Conservation (phyloP, 2,888 invertebrate species). For the Boloria euphrosyne region DNA sequence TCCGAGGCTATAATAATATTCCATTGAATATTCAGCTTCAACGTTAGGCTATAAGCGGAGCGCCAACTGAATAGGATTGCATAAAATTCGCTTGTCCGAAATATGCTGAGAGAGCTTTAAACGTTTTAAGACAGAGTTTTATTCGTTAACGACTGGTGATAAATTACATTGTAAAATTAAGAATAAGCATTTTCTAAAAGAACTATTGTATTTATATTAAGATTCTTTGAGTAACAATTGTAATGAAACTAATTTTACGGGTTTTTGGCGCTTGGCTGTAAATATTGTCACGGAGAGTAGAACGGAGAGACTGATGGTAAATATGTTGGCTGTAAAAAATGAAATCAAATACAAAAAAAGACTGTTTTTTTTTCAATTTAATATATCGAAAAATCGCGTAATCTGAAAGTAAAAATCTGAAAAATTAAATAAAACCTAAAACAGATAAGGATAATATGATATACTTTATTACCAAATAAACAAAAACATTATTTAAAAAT, state of each 20-base stretch:
- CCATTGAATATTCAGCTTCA: constrained; percentile 21
- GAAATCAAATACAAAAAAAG: no score
- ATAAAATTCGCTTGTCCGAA: constrained; percentile 63
- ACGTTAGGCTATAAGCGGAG: constrained; percentile 48
- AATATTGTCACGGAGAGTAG: no score
- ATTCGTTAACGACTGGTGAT: constrained; percentile 36
- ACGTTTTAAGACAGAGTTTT: constrained; percentile 54
- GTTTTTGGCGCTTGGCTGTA: no score
- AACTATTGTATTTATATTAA: constrained; percentile 4
- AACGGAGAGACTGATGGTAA: no score
- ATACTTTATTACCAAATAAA: neutral
- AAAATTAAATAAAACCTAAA: no score
- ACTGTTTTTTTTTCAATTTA: no score
- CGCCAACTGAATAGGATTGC: constrained; percentile 56
- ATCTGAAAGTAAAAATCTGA: no score
- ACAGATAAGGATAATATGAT: neutral
- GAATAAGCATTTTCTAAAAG: constrained; percentile 9
- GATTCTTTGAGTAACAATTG: no score
- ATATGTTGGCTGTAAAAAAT: no score
- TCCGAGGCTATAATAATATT: constrained; percentile 23
- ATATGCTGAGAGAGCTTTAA: constrained; percentile 61
- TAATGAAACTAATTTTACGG: no score
- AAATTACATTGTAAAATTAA: constrained; percentile 28
- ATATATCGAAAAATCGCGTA: no score
- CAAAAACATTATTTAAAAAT: neutral